Evolutionary conservation across 2,888 invertebrate genomes (phyloP).

Genomic region (Heliothis peltigera): DNA sequence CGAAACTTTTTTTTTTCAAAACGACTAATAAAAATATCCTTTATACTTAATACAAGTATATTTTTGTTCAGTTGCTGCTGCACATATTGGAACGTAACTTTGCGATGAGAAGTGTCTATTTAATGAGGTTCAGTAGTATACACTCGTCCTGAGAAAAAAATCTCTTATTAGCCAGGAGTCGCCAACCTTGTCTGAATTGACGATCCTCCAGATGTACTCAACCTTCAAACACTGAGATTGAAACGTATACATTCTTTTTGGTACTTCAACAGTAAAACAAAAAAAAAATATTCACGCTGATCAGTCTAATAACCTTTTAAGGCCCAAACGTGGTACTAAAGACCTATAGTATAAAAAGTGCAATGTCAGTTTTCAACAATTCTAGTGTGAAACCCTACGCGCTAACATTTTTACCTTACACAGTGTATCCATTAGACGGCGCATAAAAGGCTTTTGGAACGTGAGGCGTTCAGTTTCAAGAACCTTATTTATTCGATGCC

Average conservation of each 20-base stretch:
- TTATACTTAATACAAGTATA: background rate
- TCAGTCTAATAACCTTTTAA: background rate
- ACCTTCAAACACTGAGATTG: too few relatives aligned
- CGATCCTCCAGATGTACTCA: too few relatives aligned
- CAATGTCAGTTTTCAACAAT: conserved; percentile 1
- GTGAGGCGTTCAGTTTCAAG: conserved; percentile 28
- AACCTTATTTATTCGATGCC: conserved; percentile 20
- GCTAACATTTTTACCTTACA: conserved; percentile 27
- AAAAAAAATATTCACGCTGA: too few relatives aligned
- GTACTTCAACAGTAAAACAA: too few relatives aligned
- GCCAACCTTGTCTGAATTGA: too few relatives aligned
- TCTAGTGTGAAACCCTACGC: background rate
- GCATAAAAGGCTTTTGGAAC: conserved; percentile 24
- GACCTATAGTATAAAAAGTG: background rate
- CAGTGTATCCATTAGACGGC: conserved; percentile 33
- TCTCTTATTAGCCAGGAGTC: too few relatives aligned
- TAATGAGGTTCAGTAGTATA: too few relatives aligned
- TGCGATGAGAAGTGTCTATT: too few relatives aligned
- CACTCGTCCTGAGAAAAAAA: too few relatives aligned
- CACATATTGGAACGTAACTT: too few relatives aligned
- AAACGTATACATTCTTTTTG: too few relatives aligned
- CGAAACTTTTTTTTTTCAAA: conserved; percentile 10
- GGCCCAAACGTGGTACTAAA: background rate
- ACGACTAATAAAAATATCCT: background rate
- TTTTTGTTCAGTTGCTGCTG: too few relatives aligned